Evolutionary conservation across 2,797 vertebrate species (phyloP), one percentile per base, ranked within the genome.

Genomic region (Malurus splendens): DNA sequence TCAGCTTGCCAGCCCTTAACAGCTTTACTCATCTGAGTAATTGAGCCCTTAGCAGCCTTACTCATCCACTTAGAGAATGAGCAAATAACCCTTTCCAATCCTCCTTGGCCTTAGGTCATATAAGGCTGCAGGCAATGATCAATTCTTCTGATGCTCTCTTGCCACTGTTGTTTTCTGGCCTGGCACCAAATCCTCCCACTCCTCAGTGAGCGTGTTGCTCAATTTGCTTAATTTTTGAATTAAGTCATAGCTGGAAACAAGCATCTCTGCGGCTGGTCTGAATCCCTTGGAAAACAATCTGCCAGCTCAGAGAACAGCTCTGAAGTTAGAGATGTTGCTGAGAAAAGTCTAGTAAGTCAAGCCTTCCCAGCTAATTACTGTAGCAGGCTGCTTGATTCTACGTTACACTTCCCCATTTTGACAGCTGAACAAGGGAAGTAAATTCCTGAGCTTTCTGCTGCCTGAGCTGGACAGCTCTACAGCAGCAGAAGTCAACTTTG

Each of bases 1-100:
- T 38, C 0, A 0, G 9, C 10, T 38, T 61, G 52, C 30, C 47
- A 41, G 45, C 30, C 28, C 47, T 77, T 62, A 23, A n/a, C 14
- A 87, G 44, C 27, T 44, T 36, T 25, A 19, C n/a, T 68, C 38
- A 20, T 30, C 13, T 45, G 36, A 36, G 36, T 36, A 36, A 36
- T 36, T 36, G 4, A 67, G 27, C 38, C n/a, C 42, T 79, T 79
- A 30, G 24, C 18, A 77, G 56, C 52, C 18, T 66, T 73, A 39
- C 18, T 70, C 19, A 41, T 56, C 5, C 0, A 13, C 44, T 74
- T n/a, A 27, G 59, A 72, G 11, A 82, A 48, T 12, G 10, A 56
- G 45, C 16, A 77, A 64, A 48, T 24, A 55, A 57, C 7, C 7
- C 6, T 48, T 12, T 30, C 7, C 0, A 1, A 39, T 50, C 38